phyloP scores from a whole-genome alignment of 2,797 vertebrate species.

The Halcyon smyrnensis region DNA sequence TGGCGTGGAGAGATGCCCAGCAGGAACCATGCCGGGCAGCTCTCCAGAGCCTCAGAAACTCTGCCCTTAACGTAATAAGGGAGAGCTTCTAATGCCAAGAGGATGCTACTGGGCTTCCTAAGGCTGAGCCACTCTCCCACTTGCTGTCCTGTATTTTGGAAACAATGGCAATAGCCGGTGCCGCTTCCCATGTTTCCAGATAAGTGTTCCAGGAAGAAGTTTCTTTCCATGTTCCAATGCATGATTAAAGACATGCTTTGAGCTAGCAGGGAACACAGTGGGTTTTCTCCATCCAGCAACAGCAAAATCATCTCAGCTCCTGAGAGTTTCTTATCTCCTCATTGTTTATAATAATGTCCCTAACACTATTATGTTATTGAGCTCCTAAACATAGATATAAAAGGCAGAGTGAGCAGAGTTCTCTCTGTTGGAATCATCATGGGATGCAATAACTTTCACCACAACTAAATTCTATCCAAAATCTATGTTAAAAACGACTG shows the following conservation, averaged over 20 bases:
- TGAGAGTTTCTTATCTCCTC: background rate
- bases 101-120: constrained; percentile 37
- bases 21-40: background rate
- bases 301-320: constrained; percentile 2
- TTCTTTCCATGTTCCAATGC: constrained; percentile 31
- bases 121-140: background rate
- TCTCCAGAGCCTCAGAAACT: background rate
- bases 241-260: constrained; percentile 37
- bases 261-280: background rate
- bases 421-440: background rate
- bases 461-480: background rate
- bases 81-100: background rate
- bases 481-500: background rate
- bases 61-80: background rate
- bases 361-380: background rate
- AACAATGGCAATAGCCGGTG: background rate
- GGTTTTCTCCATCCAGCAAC: constrained; percentile 13
- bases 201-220: constrained; percentile 59
- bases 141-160: constrained; percentile 40
- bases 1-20: background rate
- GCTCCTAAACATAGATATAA: background rate
- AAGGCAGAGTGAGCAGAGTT: background rate
- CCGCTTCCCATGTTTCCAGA: constrained; percentile 20
- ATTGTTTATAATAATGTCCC: background rate
- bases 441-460: background rate